Base-by-base conservation (phyloP, 2,797 vertebrate species). In the Eidolon dupreanum region DNA sequence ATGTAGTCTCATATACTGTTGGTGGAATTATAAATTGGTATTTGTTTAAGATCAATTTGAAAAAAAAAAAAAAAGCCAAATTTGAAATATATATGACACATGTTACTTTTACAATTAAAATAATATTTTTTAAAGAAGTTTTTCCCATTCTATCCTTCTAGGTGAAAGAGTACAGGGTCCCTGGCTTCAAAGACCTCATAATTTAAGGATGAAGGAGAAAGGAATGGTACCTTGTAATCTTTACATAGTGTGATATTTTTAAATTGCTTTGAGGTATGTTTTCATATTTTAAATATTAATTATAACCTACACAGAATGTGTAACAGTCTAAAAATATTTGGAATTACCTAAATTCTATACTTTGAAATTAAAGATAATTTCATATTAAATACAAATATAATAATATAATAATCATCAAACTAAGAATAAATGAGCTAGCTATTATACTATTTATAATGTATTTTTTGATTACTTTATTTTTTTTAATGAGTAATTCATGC, bases 351-450 rank as follows among this genome's bases (percentile, higher is more conserved):
- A 89, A 91, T 68, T 78, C n/a, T 90, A 57, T 12, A 31, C 33
- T 92, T 83, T 95, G n/a, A 95, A 70, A 92, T 84, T 81, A 36
- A 92, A 96, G 73, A 92, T 88, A 94, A 84, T 70, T 90, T 70
- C 93, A 78, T 75, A 79, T 86, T 86, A 74, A 90, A 55, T 75
- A 61, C 90, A 93, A 86, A 83, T 43, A 61, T 63, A 43, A 77
- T 55, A 41, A 73, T 74, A 51, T 33, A 75, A 55, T 55, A 83
- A 55, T 71, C 53, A 41, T 90, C 38, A 90, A 93, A 78, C 66
- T 82, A 51, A 95, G 41, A 88, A 92, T 79, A 77, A 85, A 73
- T 61, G 59, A 90, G 33, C 92, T 70, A 90, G 33, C 92, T 70
- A 8, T 65, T 93, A 59, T 33, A 61, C 41, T 66, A 79, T 19